phyloP scores from a whole-genome alignment of 1,140 invertebrate genomes.

The Drosophila nigromelanica region DNA sequence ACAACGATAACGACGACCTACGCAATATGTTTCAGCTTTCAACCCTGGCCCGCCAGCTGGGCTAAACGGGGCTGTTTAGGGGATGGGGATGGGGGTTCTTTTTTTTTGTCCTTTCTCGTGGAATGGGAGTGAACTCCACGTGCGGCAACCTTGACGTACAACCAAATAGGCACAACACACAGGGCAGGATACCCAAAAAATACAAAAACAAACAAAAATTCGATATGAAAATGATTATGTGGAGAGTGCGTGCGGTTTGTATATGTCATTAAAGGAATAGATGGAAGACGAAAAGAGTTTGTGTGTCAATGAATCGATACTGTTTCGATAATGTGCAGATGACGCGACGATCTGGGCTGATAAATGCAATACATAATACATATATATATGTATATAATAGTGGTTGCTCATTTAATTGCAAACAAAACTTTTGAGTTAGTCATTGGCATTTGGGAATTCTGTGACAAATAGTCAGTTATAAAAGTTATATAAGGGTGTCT shows the following conservation, averaged over 20 bases:
- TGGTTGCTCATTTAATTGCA: neutral
- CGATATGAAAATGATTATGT: constrained; percentile 45
- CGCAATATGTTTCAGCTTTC: constrained; percentile 79
- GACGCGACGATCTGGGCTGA: constrained; percentile 32
- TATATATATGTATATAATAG: constrained; percentile 2
- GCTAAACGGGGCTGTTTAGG: constrained; percentile 36
- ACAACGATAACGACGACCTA: constrained; percentile 59
- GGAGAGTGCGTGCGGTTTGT: constrained; percentile 39
- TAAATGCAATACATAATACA: constrained; percentile 12
- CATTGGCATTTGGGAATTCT: constrained; percentile 9
- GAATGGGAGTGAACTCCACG: constrained; percentile 20
- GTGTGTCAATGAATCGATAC: constrained; percentile 36
- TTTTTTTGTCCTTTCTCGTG: no score
- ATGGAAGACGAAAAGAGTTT: constrained; percentile 8
- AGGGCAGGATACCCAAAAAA: constrained; percentile 3
- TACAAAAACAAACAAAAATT: constrained; percentile 16
- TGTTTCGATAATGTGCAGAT: constrained; percentile 30
- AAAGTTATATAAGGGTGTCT: neutral
- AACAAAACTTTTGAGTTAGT: constrained; percentile 20
- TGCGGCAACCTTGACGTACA: constrained; percentile 43
- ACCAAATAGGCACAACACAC: constrained; percentile 16
- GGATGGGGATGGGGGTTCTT: neutral
- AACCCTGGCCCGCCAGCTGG: constrained; percentile 45
- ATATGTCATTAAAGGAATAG: constrained; percentile 43
- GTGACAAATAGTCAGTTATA: constrained; percentile 11